Evolutionary conservation across 1,140 invertebrate species (phyloP), one percentile per base, ranked within the genome.

Genomic region (Brachionus manjavacas): DNA sequence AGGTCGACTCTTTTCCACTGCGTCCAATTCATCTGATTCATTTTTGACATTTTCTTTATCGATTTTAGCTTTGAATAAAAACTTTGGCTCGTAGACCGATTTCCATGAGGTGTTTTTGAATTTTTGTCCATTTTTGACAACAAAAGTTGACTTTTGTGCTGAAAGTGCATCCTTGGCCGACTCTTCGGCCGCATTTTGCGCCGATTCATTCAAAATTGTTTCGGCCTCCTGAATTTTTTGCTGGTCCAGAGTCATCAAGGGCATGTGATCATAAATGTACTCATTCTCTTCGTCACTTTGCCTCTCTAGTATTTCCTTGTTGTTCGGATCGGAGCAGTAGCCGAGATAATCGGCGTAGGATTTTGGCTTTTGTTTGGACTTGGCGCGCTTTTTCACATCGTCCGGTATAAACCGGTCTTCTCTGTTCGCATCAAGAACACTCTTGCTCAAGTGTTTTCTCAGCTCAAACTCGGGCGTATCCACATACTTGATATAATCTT

Each of bases 241-340:
- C 39, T 72, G 23, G 41, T 72, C 68, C 35, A 41, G 16, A 41
- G 79, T 64, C 52, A 81, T 81, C n/a, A 81, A 68, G 3, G 79
- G 79, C 52, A 64, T 64, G 35, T 41, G 64, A 64, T 81, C 79
- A 11, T 81, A 81, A 25, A 81, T 81, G 14, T 46, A 25, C 41
- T 81, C 79, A 46, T 64, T 39, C 39, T 81, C 79, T 16, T 81
- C 79, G 39, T 81, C 79, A 43, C 64, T 81, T 64, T 81, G 52
- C 66, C 79, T 60, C 20, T 81, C 79, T 39, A 46, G n/a, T 9
- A 81, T 49, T 49, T 76, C 72, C 25, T 76, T 76, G 25, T 76
- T 76, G n/a, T 23, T 76, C 43, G 72, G 20, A 23, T 76, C 72
- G 1, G 41, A 46, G 14, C 72, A 52, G 14, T 76, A 76, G 20